phyloP scores from a whole-genome alignment of 1,140 invertebrate species.

The Hypsibius dujardini region DNA sequence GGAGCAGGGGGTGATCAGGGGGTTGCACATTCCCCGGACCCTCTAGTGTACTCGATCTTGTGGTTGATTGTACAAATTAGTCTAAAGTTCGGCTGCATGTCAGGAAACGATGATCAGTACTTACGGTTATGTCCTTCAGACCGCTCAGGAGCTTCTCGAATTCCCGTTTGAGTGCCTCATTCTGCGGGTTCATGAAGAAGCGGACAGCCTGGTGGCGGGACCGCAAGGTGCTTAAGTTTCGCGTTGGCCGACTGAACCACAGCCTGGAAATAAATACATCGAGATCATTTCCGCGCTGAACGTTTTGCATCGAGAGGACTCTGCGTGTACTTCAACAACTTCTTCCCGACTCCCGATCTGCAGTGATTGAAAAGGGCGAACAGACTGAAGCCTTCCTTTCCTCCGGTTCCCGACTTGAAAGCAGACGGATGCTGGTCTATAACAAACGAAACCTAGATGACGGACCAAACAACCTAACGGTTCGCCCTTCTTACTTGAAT shows the following conservation, averaged over 20 bases:
- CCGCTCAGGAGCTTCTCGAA: background rate
- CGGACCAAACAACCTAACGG: background rate
- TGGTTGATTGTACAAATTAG: too few species aligned
- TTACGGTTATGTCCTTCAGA: background rate
- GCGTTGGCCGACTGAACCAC: conserved; percentile 13
- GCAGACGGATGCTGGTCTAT: conserved; percentile 6
- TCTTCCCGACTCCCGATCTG: background rate
- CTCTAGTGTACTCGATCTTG: too few species aligned
- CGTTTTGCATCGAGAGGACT: background rate
- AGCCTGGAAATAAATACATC: background rate
- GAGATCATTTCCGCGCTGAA: background rate
- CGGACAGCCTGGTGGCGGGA: background rate
- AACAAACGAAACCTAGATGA: background rate
- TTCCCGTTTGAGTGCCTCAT: background rate
- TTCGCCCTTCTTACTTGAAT: background rate
- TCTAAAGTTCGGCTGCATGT: too few species aligned
- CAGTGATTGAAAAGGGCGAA: conserved; percentile 11
- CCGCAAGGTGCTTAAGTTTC: background rate
- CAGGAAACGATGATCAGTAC: background rate
- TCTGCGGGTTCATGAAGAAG: background rate
- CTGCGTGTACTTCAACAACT: background rate
- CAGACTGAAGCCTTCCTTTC: conserved; percentile 4
- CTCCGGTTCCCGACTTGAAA: background rate
- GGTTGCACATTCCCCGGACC: too few species aligned
- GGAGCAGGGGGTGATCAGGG: too few species aligned